Percentiles rank a stretch among this genome's conserved stretches.
These are phyloP conservation scores for Papilio xuthus DNA, from an alignment of 1,140 invertebrate species.

Conservation along the genomic window DNA sequence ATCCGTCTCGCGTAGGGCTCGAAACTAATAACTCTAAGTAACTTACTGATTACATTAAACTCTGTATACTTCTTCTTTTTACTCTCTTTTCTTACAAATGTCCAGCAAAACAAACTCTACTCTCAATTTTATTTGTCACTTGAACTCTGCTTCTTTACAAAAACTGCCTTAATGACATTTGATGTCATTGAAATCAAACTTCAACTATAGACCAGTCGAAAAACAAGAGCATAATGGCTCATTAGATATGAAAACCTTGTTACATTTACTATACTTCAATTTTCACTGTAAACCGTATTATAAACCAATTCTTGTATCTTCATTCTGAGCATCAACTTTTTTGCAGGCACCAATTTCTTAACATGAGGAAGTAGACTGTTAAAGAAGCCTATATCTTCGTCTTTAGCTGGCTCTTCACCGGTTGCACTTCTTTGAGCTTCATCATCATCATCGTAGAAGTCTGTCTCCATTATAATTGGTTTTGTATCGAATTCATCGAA, in stretches of 20 bases:
- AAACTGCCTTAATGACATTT: not conserved
- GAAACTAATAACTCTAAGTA: not conserved
- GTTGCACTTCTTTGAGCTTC: slow-evolving; percentile 57
- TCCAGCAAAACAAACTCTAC: not conserved
- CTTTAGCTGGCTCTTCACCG: slow-evolving; percentile 57
- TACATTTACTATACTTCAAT: slow-evolving; percentile 32
- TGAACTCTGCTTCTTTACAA: not conserved
- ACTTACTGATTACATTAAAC: not conserved
- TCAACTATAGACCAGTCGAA: not conserved
- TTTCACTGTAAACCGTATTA: slow-evolving; percentile 73
- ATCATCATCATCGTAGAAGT: slow-evolving; percentile 76
- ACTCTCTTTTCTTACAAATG: not conserved
- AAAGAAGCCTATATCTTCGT: slow-evolving; percentile 78
- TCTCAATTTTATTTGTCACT: not conserved
- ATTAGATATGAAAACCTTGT: not conserved
- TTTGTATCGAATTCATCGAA: slow-evolving; percentile 79
- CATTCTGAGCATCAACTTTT: slow-evolving; percentile 76
- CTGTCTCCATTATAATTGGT: slow-evolving; percentile 75
- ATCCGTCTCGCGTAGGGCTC: not conserved
- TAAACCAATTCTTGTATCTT: slow-evolving; percentile 78
- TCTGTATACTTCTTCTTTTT: not conserved
- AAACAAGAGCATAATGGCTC: not conserved
- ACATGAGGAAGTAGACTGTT: slow-evolving; percentile 77
- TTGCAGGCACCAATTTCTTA: slow-evolving; percentile 70
- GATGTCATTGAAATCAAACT: not conserved